Evolutionary conservation across 1,140 invertebrate species (phyloP).

Genomic region (Plectrocnemia conspersa): DNA sequence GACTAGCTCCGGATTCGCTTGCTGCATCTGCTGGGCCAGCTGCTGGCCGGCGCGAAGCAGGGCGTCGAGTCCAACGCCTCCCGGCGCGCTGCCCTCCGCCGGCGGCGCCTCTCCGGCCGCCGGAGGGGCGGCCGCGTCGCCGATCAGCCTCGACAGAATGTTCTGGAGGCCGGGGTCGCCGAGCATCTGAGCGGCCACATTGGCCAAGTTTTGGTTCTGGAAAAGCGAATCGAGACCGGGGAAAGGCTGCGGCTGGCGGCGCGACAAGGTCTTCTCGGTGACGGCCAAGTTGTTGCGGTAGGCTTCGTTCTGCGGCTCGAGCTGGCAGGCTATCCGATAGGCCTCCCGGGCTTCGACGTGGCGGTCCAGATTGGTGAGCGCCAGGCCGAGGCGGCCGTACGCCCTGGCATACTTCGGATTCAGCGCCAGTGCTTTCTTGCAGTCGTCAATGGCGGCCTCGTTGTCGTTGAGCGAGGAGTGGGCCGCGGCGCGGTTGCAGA

Average conservation of each 20-base stretch:
- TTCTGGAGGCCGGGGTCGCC: slow-evolving; percentile 73
- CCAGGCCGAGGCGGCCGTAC: slow-evolving; percentile 87
- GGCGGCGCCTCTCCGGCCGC: slow-evolving; percentile 53
- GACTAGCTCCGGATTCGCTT: slow-evolving; percentile 47
- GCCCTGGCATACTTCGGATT: slow-evolving; percentile 92
- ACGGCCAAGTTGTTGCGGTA: slow-evolving; percentile 81
- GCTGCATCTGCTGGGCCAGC: slow-evolving; percentile 49
- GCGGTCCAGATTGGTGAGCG: slow-evolving; percentile 77
- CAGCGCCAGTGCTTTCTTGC: slow-evolving; percentile 78
- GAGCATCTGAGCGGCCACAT: slow-evolving; percentile 75
- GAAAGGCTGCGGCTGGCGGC: slow-evolving; percentile 35
- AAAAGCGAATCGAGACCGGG: slow-evolving; percentile 56
- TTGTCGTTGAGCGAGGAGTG: slow-evolving; percentile 81
- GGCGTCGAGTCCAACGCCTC: slow-evolving; percentile 39
- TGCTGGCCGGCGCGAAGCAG: slow-evolving; percentile 47
- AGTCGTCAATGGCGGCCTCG: slow-evolving; percentile 80
- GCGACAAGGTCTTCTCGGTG: slow-evolving; percentile 44
- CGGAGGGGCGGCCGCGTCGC: slow-evolving; percentile 55
- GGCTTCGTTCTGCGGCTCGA: slow-evolving; percentile 90
- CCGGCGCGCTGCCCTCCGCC: slow-evolving; percentile 26
- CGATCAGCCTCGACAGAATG: slow-evolving; percentile 53
- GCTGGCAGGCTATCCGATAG: slow-evolving; percentile 81
- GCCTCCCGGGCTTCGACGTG: slow-evolving; percentile 78
- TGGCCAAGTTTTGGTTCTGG: slow-evolving; percentile 69
- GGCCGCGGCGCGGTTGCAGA: slow-evolving; percentile 90